Evolutionary conservation across 2,888 invertebrate genomes (phyloP).

Genomic region (Papilio elwesi): DNA sequence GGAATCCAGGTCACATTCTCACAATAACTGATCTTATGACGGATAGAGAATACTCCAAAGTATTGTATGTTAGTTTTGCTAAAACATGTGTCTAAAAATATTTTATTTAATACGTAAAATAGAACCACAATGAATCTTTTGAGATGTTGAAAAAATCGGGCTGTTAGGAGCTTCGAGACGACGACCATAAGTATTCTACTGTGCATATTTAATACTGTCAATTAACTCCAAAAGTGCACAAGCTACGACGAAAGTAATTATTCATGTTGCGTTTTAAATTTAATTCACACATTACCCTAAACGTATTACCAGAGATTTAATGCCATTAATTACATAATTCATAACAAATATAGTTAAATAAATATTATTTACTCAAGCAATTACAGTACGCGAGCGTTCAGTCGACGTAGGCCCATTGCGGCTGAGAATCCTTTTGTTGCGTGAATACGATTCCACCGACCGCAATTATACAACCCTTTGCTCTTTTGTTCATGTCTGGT

Average conservation of each 20-base stretch:
- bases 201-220: too few relatives aligned
- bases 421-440: constrained; percentile 32
- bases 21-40: constrained; percentile 10
- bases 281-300: not conserved
- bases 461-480: constrained; percentile 29
- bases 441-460: constrained; percentile 30
- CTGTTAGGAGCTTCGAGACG: too few relatives aligned
- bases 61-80: not conserved
- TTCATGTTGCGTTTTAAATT: not conserved
- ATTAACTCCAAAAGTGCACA: too few relatives aligned
- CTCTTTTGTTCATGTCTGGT: constrained; percentile 17
- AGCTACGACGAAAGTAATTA: too few relatives aligned
- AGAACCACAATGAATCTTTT: too few relatives aligned
- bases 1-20: constrained; percentile 12
- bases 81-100: not conserved
- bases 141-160: too few relatives aligned
- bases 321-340: not conserved
- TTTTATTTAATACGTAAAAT: too few relatives aligned
- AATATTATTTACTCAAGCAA: constrained; percentile 22
- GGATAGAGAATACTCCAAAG: constrained; percentile 3
- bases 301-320: not conserved
- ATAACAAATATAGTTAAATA: constrained; percentile 9
- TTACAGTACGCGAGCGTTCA: not conserved
- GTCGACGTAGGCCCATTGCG: constrained; percentile 5
- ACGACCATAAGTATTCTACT: too few relatives aligned